Evolutionary conservation across 2,888 invertebrate species (phyloP), one percentile per base, ranked within the genome.

Genomic region (Mechanitis mazaeus): DNA sequence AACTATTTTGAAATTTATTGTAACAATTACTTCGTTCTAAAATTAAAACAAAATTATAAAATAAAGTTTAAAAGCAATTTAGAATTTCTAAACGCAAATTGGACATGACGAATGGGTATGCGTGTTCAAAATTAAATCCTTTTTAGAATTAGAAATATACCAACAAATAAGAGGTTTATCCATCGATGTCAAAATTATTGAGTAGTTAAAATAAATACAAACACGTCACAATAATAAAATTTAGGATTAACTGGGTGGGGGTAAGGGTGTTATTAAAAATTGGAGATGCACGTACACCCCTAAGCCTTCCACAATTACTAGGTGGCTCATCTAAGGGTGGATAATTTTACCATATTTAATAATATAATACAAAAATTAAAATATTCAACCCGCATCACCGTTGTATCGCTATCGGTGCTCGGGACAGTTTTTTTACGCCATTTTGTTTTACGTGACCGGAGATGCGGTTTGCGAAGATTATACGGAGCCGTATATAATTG

Each of bases 371-470:
- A 85, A 83, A 80, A 83, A 83, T 79, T 84, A 84, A 88, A 83
- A 80, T 87, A 89, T 89, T 89, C 89, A 71, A 65, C 69, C 77
- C 79, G 81, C 89, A 87, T 87, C 69, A 80, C 72, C 71, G 68
- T 79, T 80, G 85, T 87, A 89, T 88, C 86, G 85, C 85, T 83
- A 89, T 89, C 85, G 82, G 85, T 87, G 88, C 76, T 74, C 79
- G 72, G 76, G 81, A 76, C 87, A 85, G 86, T 75, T 73, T 81
- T 77, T 74, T 75, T 76, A 54, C 77, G 75, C 75, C 80, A 76
- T 84, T 85, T 77, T 77, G 78, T 71, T 77, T 73, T 84, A 88
- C 87, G 88, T 87, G 88, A 88, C 87, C 83, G 73, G 75, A 77
- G 81, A 76, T 68, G 72, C 75, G 72, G 74, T 79, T 73, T 72